Evolutionary conservation across 2,797 vertebrate species (phyloP).

Genomic region (Galagoides demidoff): DNA sequence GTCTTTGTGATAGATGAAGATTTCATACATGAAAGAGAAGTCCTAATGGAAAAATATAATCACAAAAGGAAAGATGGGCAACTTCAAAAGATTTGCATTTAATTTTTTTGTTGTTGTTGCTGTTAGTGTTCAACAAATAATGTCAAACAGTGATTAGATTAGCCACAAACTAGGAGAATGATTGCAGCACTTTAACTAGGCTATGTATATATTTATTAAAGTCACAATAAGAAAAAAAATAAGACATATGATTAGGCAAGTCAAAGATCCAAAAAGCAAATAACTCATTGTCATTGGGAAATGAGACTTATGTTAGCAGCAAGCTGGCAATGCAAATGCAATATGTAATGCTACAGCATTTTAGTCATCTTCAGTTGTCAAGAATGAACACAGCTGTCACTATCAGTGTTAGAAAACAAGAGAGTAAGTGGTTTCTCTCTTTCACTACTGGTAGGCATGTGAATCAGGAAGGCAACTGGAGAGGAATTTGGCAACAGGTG

Average conservation of each 20-base stretch:
- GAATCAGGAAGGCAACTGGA: neutral
- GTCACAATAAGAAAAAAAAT: neutral
- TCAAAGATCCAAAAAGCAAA: neutral
- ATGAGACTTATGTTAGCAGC: neutral
- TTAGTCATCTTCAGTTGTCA: neutral
- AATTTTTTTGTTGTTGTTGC: neutral
- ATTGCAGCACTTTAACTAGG: neutral
- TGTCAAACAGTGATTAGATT: neutral
- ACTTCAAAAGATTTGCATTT: neutral
- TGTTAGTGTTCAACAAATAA: neutral
- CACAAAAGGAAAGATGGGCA: neutral
- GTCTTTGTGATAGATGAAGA: neutral
- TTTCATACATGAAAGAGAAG: neutral
- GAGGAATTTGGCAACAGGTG: neutral
- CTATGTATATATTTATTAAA: neutral
- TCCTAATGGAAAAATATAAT: neutral
- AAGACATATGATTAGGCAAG: neutral
- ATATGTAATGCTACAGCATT: neutral
- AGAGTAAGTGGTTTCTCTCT: neutral
- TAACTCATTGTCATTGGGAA: neutral
- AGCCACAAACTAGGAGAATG: neutral
- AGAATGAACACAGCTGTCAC: neutral
- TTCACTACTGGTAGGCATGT: neutral
- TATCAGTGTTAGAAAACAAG: neutral
- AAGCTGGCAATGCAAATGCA: neutral